Base-by-base conservation (phyloP, 1,140 invertebrate genomes). In the Drosophila cardini region DNA sequence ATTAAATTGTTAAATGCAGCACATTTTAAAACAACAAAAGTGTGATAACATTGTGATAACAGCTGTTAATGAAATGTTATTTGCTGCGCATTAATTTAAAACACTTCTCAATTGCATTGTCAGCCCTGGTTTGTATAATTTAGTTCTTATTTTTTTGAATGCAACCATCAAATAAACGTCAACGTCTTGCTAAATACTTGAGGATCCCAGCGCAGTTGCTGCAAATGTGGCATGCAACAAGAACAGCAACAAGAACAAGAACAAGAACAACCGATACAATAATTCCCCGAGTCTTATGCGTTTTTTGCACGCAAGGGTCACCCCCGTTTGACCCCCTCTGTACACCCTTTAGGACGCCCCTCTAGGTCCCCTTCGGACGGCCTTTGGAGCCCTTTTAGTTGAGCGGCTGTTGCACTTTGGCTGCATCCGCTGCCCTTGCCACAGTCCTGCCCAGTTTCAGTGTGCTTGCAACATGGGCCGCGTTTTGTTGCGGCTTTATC, bases 321-420 rank as follows among this genome's bases (percentile, higher is more conserved):
- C 71, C 64, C 62, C 74, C 32, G 21, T 26, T 58, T 34, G 10
- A 4, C 36, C 46, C 11, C 34, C 5, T 18, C 10, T 13, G 15
- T 11, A 26, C 21, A 26, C 10, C 10, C 15, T 46, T 15, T n/a
- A n/a, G 42, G 2, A 7, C n/a, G 30, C 42, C 26, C 42, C 26
- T 3, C n/a, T 26, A 5, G 21, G 21, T 3, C 10, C 10, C 21
- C 13, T n/a, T n/a, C 38, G 0, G 1, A 16, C 10, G 42, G 16
- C 52, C 32, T 34, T 5, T 16, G 21, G 21, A 26, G 21, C 21
- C 21, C 21, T 26, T 58, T 70, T 10, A 69, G 78, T 79, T 61
- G 72, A 64, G 70, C 52, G 83, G 70, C 78, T 87, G 83, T 79
- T 86, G 82, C 83, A 86, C 82, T 86, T 83, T 79, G 76, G 80